Percentiles rank a stretch among this genome's conserved stretches.
Evolutionary conservation across 2,888 invertebrate species (phyloP).

Genomic region (Agrotis ipsilon): DNA sequence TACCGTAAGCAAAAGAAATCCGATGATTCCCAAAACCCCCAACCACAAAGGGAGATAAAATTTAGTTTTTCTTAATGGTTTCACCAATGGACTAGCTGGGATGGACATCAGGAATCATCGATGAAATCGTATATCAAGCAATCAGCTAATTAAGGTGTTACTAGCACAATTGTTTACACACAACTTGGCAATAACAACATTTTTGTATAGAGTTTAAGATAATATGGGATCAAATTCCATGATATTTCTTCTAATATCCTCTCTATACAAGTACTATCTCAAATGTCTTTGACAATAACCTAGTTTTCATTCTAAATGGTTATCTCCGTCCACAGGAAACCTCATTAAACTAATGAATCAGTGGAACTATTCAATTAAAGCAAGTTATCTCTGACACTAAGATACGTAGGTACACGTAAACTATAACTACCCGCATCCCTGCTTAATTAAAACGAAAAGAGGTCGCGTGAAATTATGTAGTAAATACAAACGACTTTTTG

Average conservation of each 20-base stretch:
- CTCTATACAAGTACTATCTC: not conserved
- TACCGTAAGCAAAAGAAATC: too few relatives aligned
- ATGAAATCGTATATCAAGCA: too few relatives aligned
- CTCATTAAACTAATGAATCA: slow-evolving; percentile 32
- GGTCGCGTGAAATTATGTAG: slow-evolving; percentile 63
- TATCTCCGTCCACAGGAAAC: not conserved
- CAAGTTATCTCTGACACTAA: slow-evolving; percentile 36
- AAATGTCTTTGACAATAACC: not conserved
- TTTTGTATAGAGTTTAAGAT: too few relatives aligned
- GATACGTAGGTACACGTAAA: slow-evolving; percentile 56
- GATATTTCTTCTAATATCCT: not conserved
- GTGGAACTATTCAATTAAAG: slow-evolving; percentile 30
- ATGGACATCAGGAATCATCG: too few relatives aligned
- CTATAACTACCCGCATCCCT: slow-evolving; percentile 60
- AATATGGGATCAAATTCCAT: not conserved
- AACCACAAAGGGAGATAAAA: too few relatives aligned
- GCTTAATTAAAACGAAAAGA: slow-evolving; percentile 73
- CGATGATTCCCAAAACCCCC: too few relatives aligned
- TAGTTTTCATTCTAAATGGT: slow-evolving; percentile 2
- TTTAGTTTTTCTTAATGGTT: too few relatives aligned
- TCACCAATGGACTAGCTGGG: too few relatives aligned
- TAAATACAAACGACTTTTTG: slow-evolving; percentile 50
- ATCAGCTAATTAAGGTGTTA: too few relatives aligned
- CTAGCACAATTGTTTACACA: too few relatives aligned
- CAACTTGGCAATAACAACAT: too few relatives aligned